Base-by-base conservation (phyloP, 2,797 vertebrate genomes). In the Pristis pectinata region DNA sequence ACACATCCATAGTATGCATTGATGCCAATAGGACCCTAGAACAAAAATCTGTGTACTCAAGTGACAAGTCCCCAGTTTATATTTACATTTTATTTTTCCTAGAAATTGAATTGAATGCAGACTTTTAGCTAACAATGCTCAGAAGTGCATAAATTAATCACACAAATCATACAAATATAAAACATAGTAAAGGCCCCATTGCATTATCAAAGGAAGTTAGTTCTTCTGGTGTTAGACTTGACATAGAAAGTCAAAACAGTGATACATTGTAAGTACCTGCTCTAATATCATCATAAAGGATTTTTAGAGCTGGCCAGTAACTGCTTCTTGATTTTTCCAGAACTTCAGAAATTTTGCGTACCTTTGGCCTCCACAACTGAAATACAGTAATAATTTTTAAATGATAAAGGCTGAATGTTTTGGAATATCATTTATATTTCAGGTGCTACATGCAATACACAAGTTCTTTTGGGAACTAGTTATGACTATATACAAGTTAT, bases 271-370 rank as follows among this genome's bases (percentile, higher is more conserved):
- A 34, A 94, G 94, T 95, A 97, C 98, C 97, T 0, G 97, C 95
- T 0, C 94, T 95, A 83, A 98, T 95, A 0, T 96, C 95, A 49
- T 17, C 95, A 94, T 97, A 96, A 6, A 97, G 94, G 2, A 95
- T 96, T 56, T 95, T 97, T 76, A 98, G 94, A 0, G 94, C 96
- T 0, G 96, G 96, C 97, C 97, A 97, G 95, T 97, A 98, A 95
- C 97, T 96, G 95, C 98, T 98, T 41, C 96, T 95, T 17, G 96
- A 96, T 27, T 95, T 96, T 95, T 98, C 96, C 77, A 98, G 95
- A 0, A 97, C 95, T 94, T 96, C 95, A 0, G 96, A 95, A 92
- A 98, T 96, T 13, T 95, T 96, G 8, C 95, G 95, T 74, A 97
- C 97, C 92, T 95, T 97, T 11, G 96, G 96, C 0, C 97, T 96